Conservation (phyloP, 2,888 invertebrate species). For the Cremastobaeus sp. region DNA sequence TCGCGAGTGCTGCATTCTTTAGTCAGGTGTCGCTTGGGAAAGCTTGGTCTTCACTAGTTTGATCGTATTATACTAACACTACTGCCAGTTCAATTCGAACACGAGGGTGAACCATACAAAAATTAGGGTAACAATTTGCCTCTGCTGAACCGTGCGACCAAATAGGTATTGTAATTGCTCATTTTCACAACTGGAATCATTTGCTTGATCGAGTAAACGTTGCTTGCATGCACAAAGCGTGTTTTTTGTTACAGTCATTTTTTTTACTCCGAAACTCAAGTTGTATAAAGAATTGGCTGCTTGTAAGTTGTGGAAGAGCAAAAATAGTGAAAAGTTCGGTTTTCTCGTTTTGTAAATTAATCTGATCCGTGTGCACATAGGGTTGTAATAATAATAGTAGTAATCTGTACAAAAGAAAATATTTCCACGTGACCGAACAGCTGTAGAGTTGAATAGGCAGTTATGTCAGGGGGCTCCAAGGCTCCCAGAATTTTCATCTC, state of each 20-base stretch:
- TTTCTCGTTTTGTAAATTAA: not conserved
- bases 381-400: not conserved
- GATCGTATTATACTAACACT: too few species aligned
- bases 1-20: slow-evolving; percentile 27
- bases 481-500: slow-evolving; percentile 33
- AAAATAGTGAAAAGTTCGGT: too few species aligned
- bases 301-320: too few species aligned
- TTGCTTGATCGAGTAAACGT: too few species aligned
- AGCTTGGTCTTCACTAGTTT: slow-evolving; percentile 31
- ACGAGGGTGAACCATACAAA: slow-evolving; percentile 3
- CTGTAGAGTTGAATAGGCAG: too few species aligned
- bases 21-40: slow-evolving; percentile 29
- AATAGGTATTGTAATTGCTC: slow-evolving; percentile 13
- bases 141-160: not conserved
- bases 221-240: too few species aligned
- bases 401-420: too few species aligned
- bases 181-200: too few species aligned
- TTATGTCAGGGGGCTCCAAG: slow-evolving; percentile 7
- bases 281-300: too few species aligned
- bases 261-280: too few species aligned
- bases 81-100: slow-evolving; percentile 47
- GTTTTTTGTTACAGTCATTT: too few species aligned
- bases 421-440: too few species aligned
- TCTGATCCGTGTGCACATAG: not conserved
- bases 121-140: slow-evolving; percentile 1